phyloP scores from a whole-genome alignment of 2,113 vertebrate species.

The Arizona elegans region DNA sequence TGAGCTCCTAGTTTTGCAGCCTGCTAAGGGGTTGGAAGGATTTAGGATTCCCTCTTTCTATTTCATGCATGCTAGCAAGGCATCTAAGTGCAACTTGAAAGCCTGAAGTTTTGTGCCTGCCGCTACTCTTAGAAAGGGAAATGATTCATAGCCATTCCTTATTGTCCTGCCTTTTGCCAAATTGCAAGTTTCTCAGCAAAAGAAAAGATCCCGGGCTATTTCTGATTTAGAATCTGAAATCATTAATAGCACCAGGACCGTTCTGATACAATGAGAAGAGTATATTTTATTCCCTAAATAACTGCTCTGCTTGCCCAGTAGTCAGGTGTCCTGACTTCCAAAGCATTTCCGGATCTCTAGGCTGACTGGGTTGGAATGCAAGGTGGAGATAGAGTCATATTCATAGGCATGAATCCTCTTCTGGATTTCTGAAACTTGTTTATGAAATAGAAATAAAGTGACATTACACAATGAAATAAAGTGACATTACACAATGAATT shows the following conservation, averaged over 20 bases:
- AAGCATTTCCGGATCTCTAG: conserved; percentile 29
- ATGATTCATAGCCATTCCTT: neutral
- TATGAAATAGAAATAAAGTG: neutral
- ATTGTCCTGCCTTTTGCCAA: neutral
- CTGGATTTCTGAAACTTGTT: neutral
- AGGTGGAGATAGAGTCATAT: conserved; percentile 20
- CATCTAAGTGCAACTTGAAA: neutral
- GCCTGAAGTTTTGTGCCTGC: neutral
- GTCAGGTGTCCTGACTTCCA: conserved; percentile 15
- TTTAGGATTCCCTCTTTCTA: neutral
- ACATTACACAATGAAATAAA: neutral
- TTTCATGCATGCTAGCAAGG: neutral
- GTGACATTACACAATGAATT: neutral
- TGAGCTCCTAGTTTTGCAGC: neutral
- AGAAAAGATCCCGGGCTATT: neutral
- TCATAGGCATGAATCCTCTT: conserved; percentile 6
- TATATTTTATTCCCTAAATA: conserved; percentile 37
- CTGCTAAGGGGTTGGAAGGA: neutral
- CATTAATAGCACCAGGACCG: conserved; percentile 25
- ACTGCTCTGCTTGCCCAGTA: conserved; percentile 36
- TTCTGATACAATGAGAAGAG: neutral
- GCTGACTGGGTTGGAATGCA: conserved; percentile 37
- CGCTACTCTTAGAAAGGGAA: neutral
- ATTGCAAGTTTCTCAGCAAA: neutral
- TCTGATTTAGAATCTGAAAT: conserved; percentile 11